Evolutionary conservation across 37 sponge, comb jelly and placozoan species (phyloP).

Genomic region (Mnemiopsis leidyi): DNA sequence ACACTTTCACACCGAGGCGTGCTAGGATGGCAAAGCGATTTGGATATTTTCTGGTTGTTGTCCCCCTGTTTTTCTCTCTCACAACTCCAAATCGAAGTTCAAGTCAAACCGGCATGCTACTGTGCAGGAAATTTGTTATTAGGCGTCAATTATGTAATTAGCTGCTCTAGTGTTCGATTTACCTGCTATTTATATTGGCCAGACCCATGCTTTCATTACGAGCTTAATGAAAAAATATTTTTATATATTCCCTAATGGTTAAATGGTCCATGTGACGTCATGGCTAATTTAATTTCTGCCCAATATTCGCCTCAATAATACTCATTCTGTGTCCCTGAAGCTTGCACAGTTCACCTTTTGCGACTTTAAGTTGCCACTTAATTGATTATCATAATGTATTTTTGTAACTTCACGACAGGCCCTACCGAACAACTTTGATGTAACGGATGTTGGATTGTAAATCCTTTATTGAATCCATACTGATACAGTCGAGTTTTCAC

Average conservation of each 20-base stretch:
- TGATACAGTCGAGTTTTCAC: no score
- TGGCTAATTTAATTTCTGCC: not conserved
- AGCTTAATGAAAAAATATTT: not conserved
- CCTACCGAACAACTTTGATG: no score
- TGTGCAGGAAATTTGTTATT: not conserved
- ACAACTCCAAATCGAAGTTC: not conserved
- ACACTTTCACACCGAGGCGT: not conserved
- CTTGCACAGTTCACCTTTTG: no score
- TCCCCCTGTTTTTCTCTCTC: not conserved
- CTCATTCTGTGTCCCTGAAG: no score
- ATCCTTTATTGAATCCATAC: no score
- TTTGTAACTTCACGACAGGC: no score
- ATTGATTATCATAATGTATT: no score
- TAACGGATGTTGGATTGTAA: no score
- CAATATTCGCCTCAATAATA: not conserved
- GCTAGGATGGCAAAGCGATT: not conserved
- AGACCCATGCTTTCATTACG: not conserved
- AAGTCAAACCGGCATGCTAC: not conserved
- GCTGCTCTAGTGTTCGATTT: not conserved
- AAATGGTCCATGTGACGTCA: not conserved
- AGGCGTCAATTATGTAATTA: not conserved
- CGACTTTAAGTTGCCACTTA: no score
- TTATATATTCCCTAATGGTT: not conserved
- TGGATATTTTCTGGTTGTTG: not conserved
- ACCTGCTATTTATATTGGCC: not conserved